phyloP scores from a whole-genome alignment of 2,797 vertebrate species.

The Scleropages formosus region DNA sequence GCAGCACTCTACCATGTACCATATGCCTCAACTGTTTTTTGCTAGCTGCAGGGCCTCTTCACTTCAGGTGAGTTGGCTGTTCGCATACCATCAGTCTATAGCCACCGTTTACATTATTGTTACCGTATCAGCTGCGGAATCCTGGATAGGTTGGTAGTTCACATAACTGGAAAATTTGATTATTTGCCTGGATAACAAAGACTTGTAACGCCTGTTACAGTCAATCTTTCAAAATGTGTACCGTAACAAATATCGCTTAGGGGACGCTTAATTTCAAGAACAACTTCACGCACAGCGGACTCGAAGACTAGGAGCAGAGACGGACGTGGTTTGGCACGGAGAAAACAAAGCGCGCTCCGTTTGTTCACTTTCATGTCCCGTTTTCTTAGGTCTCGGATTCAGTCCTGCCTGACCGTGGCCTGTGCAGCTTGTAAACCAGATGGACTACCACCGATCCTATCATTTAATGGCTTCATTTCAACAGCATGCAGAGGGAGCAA shows the following conservation, averaged over 20 bases:
- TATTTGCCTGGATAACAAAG: not conserved
- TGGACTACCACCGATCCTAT: not conserved
- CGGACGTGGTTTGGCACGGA: not conserved
- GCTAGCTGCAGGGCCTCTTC: too few relatives aligned
- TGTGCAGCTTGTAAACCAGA: not conserved
- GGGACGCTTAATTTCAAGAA: not conserved
- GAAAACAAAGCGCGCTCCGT: slow-evolving; percentile 9
- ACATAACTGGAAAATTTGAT: not conserved
- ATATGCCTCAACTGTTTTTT: too few relatives aligned
- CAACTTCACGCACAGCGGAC: not conserved
- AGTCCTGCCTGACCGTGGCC: not conserved
- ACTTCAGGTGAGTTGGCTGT: too few relatives aligned
- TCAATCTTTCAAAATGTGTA: not conserved
- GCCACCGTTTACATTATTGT: not conserved
- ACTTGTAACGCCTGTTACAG: not conserved
- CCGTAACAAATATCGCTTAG: not conserved
- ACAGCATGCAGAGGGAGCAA: not conserved
- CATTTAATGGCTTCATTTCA: slow-evolving; percentile 28
- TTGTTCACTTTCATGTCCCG: slow-evolving; percentile 23
- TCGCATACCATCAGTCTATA: too few relatives aligned
- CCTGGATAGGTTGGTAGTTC: too few relatives aligned
- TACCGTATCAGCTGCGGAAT: not conserved
- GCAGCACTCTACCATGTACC: not conserved
- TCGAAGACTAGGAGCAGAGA: not conserved
- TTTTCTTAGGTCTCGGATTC: slow-evolving; percentile 1